These are phyloP conservation scores for Lampris incognitus DNA, from an alignment of 2,113 vertebrate genomes.

Conservation along the genomic window DNA sequence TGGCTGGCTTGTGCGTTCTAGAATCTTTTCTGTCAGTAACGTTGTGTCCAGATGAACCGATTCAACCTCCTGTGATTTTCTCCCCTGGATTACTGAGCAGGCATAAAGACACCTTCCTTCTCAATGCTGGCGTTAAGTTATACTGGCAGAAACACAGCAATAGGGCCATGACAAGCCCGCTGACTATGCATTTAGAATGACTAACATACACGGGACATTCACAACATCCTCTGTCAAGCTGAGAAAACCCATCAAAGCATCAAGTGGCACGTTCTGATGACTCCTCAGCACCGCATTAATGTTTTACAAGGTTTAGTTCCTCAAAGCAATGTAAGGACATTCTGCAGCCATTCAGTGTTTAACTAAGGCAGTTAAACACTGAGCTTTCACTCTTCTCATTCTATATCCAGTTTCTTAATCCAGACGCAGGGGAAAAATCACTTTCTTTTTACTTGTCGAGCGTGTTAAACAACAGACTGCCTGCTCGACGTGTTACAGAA, in stretches of 20 bases:
- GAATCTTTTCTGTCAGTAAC: too few species aligned
- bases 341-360: conserved; percentile 12
- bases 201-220: conserved; percentile 25
- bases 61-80: too few species aligned
- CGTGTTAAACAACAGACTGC: not conserved
- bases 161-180: not conserved
- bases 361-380: too few species aligned
- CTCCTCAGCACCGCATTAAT: conserved; percentile 15
- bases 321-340: conserved; percentile 11
- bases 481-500: not conserved
- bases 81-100: too few species aligned
- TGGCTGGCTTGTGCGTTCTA: too few species aligned
- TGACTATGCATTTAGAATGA: conserved; percentile 16
- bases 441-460: not conserved
- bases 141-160: not conserved
- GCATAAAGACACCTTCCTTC: too few species aligned
- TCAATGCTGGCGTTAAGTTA: too few species aligned
- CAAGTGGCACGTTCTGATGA: conserved; percentile 41
- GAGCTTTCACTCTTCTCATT: not conserved
- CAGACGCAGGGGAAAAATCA: not conserved
- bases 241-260: conserved; percentile 50
- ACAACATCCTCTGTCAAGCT: conserved; percentile 41
- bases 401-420: too few species aligned
- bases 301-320: conserved; percentile 43
- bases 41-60: too few species aligned